Base-by-base conservation (phyloP, 1,140 invertebrate species). In the Zaprionus gabonicus region DNA sequence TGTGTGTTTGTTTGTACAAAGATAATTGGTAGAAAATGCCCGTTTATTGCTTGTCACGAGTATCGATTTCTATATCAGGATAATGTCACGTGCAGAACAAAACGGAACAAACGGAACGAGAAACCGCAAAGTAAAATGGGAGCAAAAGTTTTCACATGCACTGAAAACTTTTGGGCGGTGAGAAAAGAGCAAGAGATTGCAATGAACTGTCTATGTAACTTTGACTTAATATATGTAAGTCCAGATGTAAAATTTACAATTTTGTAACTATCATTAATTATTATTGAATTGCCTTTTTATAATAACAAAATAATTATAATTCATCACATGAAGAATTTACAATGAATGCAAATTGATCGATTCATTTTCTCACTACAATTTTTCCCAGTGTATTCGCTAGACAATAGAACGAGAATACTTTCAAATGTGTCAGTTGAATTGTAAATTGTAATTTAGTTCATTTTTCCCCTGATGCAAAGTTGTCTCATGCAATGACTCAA, bases 11-110 rank as follows among this genome's bases (percentile, higher is more conserved):
- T 70, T 57, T 57, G 51, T 17, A 25, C 66, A 74, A 66, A 79
- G 77, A 88, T 88, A 88, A 88, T 88, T 88, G 85, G 75, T 84
- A 88, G 83, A 88, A 84, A 90, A 88, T 88, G 75, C 71, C 77
- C 71, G 75, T 78, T 87, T 88, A 87, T 81, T 87, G 85, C 85
- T 49, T 78, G 84, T 87, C 84, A 88, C 81, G 78, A 81, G 78
- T 84, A 90, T 87, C 84, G 84, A 88, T 87, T 87, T 88, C 84
- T 87, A 81, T 79, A 84, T 87, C 85, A 76, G 84, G 84, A 84
- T 84, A 65, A 65, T 87, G 84, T 87, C 84, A 87, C 84, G 84
- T 87, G 84, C 80, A 84, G 74, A 76, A 51, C 51, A 71, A n/a
- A n/a, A 44, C 41, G n/a, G n/a, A 41, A 41, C n/a, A 41, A 41